Base-by-base conservation (phyloP, 2,113 vertebrate genomes). In the Microcebus lehilahytsara region DNA sequence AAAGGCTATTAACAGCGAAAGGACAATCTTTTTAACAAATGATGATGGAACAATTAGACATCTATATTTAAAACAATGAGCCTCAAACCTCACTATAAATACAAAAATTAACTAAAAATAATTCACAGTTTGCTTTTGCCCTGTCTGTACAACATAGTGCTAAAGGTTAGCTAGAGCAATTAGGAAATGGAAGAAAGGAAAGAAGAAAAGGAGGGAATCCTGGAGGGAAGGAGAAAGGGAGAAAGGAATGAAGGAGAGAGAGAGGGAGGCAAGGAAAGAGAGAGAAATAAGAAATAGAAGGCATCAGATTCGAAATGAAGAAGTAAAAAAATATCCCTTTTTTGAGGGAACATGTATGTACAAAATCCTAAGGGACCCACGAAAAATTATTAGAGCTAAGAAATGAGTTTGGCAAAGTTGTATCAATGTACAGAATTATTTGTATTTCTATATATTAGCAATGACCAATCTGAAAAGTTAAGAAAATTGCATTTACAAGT, bases 31-130 rank as follows among this genome's bases (percentile, higher is more conserved):
- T 93, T 87, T 84, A 80, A 72, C 17, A 49, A 66, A 74, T 89
- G 42, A n/a, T 75, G 40, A 67, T 78, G 19, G 88, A 78, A 85
- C 42, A 75, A 89, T 71, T 85, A 10, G 51, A 62, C 12, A n/a
- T 64, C 13, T 62, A 23, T 51, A 49, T 89, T 91, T 40, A 77
- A 78, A 90, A 30, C 32, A 56, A 2, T 60, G 23, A 86, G 66
- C 27, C 66, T 81, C 40, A 91, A 77, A 19, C n/a, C 58, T 94
- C n/a, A 67, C 16, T 64, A 23, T 11, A 69, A 69, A 14, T 53
- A 60, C 32, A 95, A 56, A 85, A 84, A 66, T 42, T 60, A 85
- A 91, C n/a, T 49, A 27, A 69, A 93, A 93, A n/a, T 75, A 51
- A 69, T 51, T 56, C n/a, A 46, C 30, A 23, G 4, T 87, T 32